These are phyloP conservation scores for Labeo rohita DNA, from an alignment of 2,113 vertebrate genomes.

Conservation along the genomic window DNA sequence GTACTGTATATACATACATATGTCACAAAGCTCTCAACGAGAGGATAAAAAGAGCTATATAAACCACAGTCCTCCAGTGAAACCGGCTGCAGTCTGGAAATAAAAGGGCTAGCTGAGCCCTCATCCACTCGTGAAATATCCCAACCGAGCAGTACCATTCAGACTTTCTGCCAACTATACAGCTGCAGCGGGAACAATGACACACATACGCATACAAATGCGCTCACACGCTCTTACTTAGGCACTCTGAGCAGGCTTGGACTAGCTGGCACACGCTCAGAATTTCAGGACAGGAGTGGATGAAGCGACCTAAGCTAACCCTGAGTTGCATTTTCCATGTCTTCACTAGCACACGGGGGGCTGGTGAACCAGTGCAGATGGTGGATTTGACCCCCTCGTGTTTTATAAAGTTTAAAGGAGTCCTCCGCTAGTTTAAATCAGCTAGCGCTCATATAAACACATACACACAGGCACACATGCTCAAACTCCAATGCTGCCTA, in stretches of 20 bases:
- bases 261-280: conserved; percentile 24
- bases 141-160: conserved; percentile 1
- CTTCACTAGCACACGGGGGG: not conserved
- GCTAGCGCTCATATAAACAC: not conserved
- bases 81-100: conserved; percentile 27
- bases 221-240: not conserved
- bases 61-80: conserved; percentile 49
- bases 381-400: not conserved
- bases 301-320: not conserved
- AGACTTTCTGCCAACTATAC: conserved; percentile 28
- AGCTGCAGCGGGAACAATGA: conserved; percentile 19
- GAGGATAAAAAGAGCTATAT: conserved; percentile 40
- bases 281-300: conserved; percentile 5
- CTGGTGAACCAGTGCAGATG: not conserved
- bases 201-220: conserved; percentile 27
- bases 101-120: conserved; percentile 4
- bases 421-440: not conserved
- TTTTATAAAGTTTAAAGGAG: conserved; percentile 32
- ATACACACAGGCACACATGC: not conserved
- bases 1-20: conserved; percentile 12
- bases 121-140: conserved; percentile 26
- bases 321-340: not conserved
- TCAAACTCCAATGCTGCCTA: not conserved
- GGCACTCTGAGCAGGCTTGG: not conserved
- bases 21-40: conserved; percentile 24